Conservation (phyloP, 2,113 vertebrate genomes). For the Coturnix japonica region DNA sequence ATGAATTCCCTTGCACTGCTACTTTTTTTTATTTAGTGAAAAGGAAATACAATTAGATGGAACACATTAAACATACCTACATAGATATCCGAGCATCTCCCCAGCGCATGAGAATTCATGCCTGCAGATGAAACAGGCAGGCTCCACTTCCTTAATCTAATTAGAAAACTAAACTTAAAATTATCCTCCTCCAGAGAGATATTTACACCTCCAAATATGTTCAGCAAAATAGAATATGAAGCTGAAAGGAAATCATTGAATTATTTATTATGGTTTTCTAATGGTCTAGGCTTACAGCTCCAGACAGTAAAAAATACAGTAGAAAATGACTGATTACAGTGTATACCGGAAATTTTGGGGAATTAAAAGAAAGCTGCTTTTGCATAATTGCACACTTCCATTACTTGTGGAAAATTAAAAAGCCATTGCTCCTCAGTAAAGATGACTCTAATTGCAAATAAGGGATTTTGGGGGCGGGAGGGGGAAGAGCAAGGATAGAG, state of each 20-base stretch:
- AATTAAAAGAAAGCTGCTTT: conserved; percentile 64
- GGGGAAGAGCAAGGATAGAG: not conserved
- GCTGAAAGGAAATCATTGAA: conserved; percentile 68
- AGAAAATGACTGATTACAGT: conserved; percentile 59
- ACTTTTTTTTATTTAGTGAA: conserved; percentile 68
- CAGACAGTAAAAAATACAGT: conserved; percentile 14
- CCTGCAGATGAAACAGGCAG: conserved; percentile 22
- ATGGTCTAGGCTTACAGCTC: conserved; percentile 17
- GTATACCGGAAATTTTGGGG: conserved; percentile 65
- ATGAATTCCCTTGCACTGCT: conserved; percentile 58
- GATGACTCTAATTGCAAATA: conserved; percentile 24
- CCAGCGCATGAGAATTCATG: conserved; percentile 3
- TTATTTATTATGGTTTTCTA: conserved; percentile 61
- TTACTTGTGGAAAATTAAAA: conserved; percentile 63
- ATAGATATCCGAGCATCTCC: conserved; percentile 58
- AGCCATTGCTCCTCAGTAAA: conserved; percentile 37
- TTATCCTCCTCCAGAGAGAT: conserved; percentile 70
- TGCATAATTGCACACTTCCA: conserved; percentile 54
- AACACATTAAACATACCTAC: conserved; percentile 80
- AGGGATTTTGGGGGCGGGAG: conserved; percentile 5
- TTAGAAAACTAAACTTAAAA: conserved; percentile 73
- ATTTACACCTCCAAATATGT: conserved; percentile 67
- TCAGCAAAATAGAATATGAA: conserved; percentile 56
- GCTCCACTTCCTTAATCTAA: conserved; percentile 71
- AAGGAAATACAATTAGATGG: conserved; percentile 77